phyloP scores from a whole-genome alignment of 2,888 invertebrate species.

The Euspilapteryx auroguttella region DNA sequence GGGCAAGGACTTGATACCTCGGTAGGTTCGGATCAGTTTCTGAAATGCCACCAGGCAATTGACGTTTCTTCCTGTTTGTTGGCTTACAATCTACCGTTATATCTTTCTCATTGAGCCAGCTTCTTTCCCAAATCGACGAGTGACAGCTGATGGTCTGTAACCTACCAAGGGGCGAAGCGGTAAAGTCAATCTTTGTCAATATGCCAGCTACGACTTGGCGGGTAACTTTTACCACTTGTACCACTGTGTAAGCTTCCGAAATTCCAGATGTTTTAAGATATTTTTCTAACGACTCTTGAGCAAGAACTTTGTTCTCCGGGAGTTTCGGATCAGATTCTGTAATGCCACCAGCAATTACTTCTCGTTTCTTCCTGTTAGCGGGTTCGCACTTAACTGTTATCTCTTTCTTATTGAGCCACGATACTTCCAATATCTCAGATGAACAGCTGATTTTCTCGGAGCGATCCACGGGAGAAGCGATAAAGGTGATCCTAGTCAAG shows the following conservation, averaged over 20 bases:
- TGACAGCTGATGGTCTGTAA: conserved; percentile 10
- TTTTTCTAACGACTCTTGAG: conserved; percentile 13
- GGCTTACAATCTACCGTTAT: conserved; percentile 12
- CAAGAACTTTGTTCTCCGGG: conserved; percentile 11
- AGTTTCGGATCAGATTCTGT: conserved; percentile 10
- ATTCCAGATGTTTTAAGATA: conserved; percentile 9
- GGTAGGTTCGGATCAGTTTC: neutral
- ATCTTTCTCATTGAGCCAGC: conserved; percentile 14
- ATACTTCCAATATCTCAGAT: conserved; percentile 12
- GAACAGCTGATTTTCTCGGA: conserved; percentile 14
- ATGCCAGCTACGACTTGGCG: conserved; percentile 45
- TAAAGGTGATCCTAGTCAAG: conserved; percentile 20
- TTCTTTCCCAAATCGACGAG: conserved; percentile 15
- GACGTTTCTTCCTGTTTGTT: neutral
- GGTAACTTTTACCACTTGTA: conserved; percentile 24
- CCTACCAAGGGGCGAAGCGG: neutral
- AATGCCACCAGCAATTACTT: conserved; percentile 9
- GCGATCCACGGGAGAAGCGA: conserved; percentile 33
- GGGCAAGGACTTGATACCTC: conserved; percentile 9
- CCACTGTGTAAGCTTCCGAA: conserved; percentile 11
- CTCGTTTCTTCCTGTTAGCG: conserved; percentile 7
- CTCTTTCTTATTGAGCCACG: conserved; percentile 10
- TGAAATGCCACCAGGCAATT: neutral
- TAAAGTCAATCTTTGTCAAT: conserved; percentile 45
- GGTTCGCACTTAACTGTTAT: conserved; percentile 13